Conservation (phyloP, 2,113 vertebrate species). For the Pluvialis apricaria region DNA sequence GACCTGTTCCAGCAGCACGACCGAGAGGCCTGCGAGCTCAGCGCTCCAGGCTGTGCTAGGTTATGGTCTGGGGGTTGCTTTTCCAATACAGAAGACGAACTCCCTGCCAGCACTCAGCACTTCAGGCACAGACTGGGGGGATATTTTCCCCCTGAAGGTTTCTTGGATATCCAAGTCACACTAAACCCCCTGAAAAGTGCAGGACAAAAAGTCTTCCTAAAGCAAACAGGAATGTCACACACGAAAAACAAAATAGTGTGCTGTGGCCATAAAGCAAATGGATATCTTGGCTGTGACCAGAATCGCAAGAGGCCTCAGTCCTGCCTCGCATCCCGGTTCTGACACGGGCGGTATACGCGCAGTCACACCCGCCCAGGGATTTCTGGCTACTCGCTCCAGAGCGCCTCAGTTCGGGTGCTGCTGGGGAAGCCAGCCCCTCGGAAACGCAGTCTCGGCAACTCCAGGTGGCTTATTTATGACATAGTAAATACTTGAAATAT, state of each 20-base stretch:
- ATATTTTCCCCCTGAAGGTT: not conserved
- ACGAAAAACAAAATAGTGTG: fast-evolving
- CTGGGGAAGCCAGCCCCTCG: not conserved
- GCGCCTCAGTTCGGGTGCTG: not conserved
- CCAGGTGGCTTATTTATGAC: not conserved
- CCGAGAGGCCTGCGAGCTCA: not conserved
- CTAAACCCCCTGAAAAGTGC: not conserved
- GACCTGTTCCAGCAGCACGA: not conserved
- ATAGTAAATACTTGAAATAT: fast-evolving
- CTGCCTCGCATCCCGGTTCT: not conserved
- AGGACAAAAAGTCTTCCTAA: not conserved
- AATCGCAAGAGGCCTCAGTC: not conserved
- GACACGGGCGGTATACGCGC: not conserved
- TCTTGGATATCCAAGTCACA: not conserved
- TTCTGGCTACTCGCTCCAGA: not conserved
- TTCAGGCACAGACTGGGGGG: too few species aligned
- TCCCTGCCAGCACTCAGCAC: not conserved
- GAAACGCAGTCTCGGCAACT: not conserved
- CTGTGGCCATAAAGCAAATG: not conserved
- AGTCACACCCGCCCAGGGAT: not conserved
- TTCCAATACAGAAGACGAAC: not conserved
- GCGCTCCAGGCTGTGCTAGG: not conserved
- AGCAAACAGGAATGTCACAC: not conserved
- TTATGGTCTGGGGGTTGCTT: too few species aligned
- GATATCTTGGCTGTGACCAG: not conserved